Conservation (phyloP, 2,113 vertebrate species). For the Seriola rivoliana region DNA sequence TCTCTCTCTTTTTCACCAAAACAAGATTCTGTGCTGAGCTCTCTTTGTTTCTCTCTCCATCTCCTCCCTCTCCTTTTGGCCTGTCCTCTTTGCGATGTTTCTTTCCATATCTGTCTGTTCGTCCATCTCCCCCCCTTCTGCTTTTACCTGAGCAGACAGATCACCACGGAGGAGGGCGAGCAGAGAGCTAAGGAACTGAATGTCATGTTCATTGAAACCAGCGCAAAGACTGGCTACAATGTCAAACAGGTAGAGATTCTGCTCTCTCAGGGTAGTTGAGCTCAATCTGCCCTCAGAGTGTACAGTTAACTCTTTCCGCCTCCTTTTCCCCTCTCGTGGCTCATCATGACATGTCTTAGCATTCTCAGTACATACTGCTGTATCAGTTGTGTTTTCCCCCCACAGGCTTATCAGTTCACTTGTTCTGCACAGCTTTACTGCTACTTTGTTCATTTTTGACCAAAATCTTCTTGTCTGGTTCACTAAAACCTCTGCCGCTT, state of each 20-base stretch:
- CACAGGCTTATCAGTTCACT: conserved; percentile 39
- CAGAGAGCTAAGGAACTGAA: conserved; percentile 97
- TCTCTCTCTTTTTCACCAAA: conserved; percentile 58
- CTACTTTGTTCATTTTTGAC: conserved; percentile 4
- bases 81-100: conserved; percentile 61
- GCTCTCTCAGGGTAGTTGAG: conserved; percentile 66
- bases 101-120: conserved; percentile 66
- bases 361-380: conserved; percentile 23
- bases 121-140: conserved; percentile 67
- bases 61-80: conserved; percentile 45
- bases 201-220: conserved; percentile 98
- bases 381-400: neutral
- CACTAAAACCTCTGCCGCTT: conserved; percentile 29
- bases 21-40: conserved; percentile 66
- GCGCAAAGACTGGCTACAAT: conserved; percentile 97
- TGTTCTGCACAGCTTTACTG: conserved; percentile 29
- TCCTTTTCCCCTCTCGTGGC: conserved; percentile 39
- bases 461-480: conserved; percentile 20
- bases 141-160: conserved; percentile 89
- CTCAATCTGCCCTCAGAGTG: conserved; percentile 50
- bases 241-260: conserved; percentile 92
- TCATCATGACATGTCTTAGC: conserved; percentile 32
- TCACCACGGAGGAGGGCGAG: conserved; percentile 95
- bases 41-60: conserved; percentile 67
- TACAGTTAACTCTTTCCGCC: conserved; percentile 29